Base-by-base conservation (phyloP, 2,888 invertebrate species). In the Lasioglossum leucozonium region DNA sequence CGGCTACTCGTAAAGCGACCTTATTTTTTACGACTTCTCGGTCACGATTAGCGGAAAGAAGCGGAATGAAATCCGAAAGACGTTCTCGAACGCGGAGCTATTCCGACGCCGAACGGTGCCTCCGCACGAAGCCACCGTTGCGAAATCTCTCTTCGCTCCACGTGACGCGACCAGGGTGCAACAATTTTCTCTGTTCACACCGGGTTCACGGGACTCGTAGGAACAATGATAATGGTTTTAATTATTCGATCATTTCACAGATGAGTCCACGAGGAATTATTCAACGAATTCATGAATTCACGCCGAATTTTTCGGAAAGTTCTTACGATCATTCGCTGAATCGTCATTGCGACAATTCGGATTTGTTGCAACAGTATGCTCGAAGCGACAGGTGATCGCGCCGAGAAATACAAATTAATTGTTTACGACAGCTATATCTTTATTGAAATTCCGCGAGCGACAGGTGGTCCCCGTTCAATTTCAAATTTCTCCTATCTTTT, bases 1-100 rank as follows among this genome's bases (percentile, higher is more conserved):
- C 93, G 89, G 88, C 92, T 94, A 93, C 94, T 94, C 94, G 93
- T 94, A 93, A 94, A 93, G 91, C 91, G 93, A 94, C 92, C 93
- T 93, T 91, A 91, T 91, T 91, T 93, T 94, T 93, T 94, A 94
- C 92, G 93, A 93, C 92, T 91, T 88, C 88, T 88, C 89, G 88
- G 90, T 92, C 90, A 91, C 92, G 92, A 93, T 94, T 93, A 93
- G 91, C 91, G 91, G 92, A 90, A 91, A 91, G 91, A 91, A 92
- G 92, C 88, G 88, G 88, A 91, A 88, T 89, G 90, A 91, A 91
- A 91, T 91, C 91, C 91, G 91, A 89, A 89, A 91, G 90, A 81
- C 81, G 75, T 79, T 79, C 73, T 40, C 26, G 77, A 77, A 77
- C 62, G 69, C 58, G 58, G 26, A 58, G 58, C 26, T 26, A 58